phyloP scores from a whole-genome alignment of 2,888 invertebrate species.

The Blastobasis adustella region DNA sequence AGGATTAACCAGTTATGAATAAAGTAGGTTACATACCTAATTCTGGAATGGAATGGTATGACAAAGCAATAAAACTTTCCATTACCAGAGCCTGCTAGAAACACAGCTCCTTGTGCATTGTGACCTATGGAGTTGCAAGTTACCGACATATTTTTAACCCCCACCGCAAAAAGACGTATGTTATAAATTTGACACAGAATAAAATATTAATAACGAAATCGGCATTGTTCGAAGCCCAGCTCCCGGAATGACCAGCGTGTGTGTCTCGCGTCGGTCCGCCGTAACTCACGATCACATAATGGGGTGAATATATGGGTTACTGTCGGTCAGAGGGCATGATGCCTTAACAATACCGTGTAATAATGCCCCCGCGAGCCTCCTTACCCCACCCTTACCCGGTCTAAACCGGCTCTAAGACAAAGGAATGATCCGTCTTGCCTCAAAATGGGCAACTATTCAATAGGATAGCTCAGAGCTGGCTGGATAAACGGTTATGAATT shows the following conservation, averaged over 20 bases:
- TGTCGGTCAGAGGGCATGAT: conserved; percentile 58
- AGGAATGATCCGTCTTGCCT: conserved; percentile 26
- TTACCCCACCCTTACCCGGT: conserved; percentile 24
- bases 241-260: conserved; percentile 12
- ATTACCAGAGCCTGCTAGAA: no score
- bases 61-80: no score
- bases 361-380: conserved; percentile 26
- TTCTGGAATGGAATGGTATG: no score
- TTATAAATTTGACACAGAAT: no score
- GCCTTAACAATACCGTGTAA: conserved; percentile 52
- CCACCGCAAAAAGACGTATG: no score
- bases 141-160: no score
- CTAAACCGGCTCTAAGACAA: conserved; percentile 29
- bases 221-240: not conserved
- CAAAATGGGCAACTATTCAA: conserved; percentile 27
- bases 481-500: conserved; percentile 1
- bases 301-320: conserved; percentile 62
- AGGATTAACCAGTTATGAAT: no score
- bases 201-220: not conserved
- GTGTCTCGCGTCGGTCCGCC: conserved; percentile 22
- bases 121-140: no score
- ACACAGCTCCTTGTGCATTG: no score
- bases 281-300: conserved; percentile 64
- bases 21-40: no score
- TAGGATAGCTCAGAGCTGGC: conserved; percentile 16